Evolutionary conservation across 35 echinoderm and acorn worm species (phyloP).

Genomic region (Apostichopus parvimensis): DNA sequence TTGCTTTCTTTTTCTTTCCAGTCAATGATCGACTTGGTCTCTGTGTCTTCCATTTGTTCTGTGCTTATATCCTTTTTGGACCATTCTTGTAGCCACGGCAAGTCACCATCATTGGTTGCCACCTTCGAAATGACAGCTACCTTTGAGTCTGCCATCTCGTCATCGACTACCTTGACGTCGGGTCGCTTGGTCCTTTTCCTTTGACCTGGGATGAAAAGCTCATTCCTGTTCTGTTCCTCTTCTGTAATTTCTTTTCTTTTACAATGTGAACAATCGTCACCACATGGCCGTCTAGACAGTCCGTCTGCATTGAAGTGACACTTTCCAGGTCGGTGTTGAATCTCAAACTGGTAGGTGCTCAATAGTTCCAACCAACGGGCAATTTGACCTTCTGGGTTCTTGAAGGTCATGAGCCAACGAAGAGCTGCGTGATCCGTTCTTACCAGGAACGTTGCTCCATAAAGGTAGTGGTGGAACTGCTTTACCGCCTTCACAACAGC

Average conservation of each 20-base stretch:
- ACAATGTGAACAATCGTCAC: background rate
- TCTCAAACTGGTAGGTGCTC: background rate
- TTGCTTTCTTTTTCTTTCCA: background rate
- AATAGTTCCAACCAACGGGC: constrained; percentile 37
- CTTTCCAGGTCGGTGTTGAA: constrained; percentile 13
- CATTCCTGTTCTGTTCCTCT: background rate
- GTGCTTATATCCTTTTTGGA: background rate
- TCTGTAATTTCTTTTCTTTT: background rate
- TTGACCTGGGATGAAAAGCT: background rate
- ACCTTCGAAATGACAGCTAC: background rate
- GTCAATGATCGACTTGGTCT: background rate
- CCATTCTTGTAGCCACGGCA: background rate
- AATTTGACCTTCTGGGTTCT: constrained; percentile 21
- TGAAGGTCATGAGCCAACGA: constrained; percentile 66
- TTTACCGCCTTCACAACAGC: constrained; percentile 17
- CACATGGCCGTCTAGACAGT: constrained; percentile 22
- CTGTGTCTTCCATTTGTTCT: constrained; percentile 20
- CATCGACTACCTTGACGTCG: background rate
- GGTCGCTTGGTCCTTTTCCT: background rate
- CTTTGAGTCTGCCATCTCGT: background rate
- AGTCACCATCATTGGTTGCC: background rate
- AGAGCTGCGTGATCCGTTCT: constrained; percentile 63
- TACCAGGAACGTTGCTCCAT: constrained; percentile 26
- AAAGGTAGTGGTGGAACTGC: constrained; percentile 24
- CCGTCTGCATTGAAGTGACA: constrained; percentile 40